Percentiles rank a stretch among this genome's conserved stretches.
Conservation (phyloP, 2,888 invertebrate species). For the Oscheius sp. region DNA sequence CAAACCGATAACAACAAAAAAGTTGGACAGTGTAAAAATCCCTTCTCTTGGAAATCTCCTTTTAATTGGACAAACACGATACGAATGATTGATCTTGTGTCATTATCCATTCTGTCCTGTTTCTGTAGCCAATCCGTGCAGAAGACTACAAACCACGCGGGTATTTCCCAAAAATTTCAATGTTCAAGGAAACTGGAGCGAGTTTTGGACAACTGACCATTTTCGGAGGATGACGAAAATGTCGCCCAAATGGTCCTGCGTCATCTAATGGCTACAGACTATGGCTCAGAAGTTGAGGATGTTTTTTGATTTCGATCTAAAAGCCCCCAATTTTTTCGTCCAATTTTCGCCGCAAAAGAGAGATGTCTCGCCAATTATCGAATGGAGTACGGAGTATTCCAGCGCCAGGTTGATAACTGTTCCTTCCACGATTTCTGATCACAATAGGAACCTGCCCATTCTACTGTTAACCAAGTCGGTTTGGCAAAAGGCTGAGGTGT, state of each 20-base stretch:
- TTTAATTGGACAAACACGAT: no score
- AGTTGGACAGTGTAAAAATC: no score
- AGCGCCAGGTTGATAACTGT: conserved; percentile 1
- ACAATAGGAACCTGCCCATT: neutral
- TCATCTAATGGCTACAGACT: neutral
- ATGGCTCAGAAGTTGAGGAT: neutral
- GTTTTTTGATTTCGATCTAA: no score
- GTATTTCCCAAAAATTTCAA: neutral
- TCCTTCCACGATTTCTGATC: conserved; percentile 11
- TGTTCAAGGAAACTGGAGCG: conserved; percentile 6
- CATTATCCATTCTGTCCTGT: no score
- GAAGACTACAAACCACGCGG: neutral
- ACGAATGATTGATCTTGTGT: no score
- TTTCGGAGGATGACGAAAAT: conserved; percentile 1
- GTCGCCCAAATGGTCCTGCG: neutral
- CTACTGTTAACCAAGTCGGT: neutral
- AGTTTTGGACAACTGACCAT: neutral
- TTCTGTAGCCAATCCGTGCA: neutral
- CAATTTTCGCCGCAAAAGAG: no score
- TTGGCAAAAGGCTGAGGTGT: neutral
- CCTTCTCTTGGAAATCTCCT: no score
- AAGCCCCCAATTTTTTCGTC: no score
- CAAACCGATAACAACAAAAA: no score
- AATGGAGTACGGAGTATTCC: neutral
- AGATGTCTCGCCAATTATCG: conserved; percentile 8